A percentile compares a stretch with the other conserved stretches of the same genome.
These are phyloP conservation scores for Amphiprion ocellaris DNA, from an alignment of 2,113 vertebrate species.

Conservation along the genomic window DNA sequence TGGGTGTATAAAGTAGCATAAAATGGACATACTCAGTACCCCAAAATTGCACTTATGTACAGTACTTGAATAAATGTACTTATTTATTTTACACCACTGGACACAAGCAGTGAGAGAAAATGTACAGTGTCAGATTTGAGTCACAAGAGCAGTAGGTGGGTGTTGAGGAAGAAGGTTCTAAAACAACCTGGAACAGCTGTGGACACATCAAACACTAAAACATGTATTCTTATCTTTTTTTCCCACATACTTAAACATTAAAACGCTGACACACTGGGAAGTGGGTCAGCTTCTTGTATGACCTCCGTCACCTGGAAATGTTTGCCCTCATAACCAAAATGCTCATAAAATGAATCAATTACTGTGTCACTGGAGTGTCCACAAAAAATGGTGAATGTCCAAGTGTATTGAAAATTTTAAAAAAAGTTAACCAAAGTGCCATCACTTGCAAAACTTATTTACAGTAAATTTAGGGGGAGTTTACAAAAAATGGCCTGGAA, in stretches of 20 bases:
- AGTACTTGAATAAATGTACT: no score
- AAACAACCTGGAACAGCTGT: not conserved
- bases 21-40: no score
- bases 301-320: not conserved
- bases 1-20: no score
- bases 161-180: not conserved
- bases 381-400: no score
- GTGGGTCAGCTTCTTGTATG: not conserved
- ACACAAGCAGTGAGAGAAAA: constrained; percentile 8
- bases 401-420: no score
- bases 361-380: no score
- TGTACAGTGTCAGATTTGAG: not conserved
- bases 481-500: no score
- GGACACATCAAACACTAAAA: constrained; percentile 22
- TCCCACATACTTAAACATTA: constrained; percentile 4
- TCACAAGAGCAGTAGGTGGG: not conserved
- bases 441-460: no score
- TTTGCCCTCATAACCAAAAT: not conserved
- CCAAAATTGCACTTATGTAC: no score
- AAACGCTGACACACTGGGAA: not conserved
- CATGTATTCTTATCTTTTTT: constrained; percentile 53
- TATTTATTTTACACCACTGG: not conserved
- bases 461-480: no score
- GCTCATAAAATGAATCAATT: not conserved
- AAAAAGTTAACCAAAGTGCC: no score